Percentiles rank a stretch among this genome's conserved stretches.
Conservation (phyloP, 2,888 invertebrate genomes). For the Drosophila acutilabella region DNA sequence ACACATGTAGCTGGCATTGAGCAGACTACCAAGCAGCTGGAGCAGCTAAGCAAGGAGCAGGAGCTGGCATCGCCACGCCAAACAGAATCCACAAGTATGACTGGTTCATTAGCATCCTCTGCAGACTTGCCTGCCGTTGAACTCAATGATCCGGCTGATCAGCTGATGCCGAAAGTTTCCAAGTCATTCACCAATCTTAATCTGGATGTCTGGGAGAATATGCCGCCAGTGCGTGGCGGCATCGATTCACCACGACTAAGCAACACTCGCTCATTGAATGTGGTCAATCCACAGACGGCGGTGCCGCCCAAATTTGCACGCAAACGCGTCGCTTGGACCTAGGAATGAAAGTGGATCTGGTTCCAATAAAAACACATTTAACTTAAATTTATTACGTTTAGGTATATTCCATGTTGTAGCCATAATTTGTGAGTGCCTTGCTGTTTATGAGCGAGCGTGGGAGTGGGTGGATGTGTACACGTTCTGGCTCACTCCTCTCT, state of each 20-base stretch:
- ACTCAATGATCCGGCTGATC: slow-evolving; percentile 7
- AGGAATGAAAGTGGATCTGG: slow-evolving; percentile 6
- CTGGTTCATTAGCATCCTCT: background rate
- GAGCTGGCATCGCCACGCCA: slow-evolving; percentile 29
- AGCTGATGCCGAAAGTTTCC: slow-evolving; percentile 52
- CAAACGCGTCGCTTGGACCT: slow-evolving; percentile 83
- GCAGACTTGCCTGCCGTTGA: background rate
- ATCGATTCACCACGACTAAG: slow-evolving; percentile 62
- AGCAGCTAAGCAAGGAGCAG: slow-evolving; percentile 77
- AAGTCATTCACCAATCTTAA: slow-evolving; percentile 80
- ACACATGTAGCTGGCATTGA: slow-evolving; percentile 83
- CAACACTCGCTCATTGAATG: slow-evolving; percentile 66
- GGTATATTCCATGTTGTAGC: slow-evolving; percentile 31
- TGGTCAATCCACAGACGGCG: slow-evolving; percentile 68
- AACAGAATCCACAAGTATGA: background rate
- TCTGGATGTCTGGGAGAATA: slow-evolving; percentile 73
- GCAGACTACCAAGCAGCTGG: slow-evolving; percentile 83
- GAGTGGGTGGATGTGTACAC: background rate
- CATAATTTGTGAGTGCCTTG: slow-evolving; percentile 9
- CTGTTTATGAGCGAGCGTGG: background rate
- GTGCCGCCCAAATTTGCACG: slow-evolving; percentile 80
- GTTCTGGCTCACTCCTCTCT: background rate
- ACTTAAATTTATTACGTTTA: slow-evolving; percentile 29
- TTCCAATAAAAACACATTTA: background rate
- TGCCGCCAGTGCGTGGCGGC: slow-evolving; percentile 52